Percentiles rank a stretch among this genome's conserved stretches.
Conservation (phyloP, 2,888 invertebrate species). For the Selenia dentaria region DNA sequence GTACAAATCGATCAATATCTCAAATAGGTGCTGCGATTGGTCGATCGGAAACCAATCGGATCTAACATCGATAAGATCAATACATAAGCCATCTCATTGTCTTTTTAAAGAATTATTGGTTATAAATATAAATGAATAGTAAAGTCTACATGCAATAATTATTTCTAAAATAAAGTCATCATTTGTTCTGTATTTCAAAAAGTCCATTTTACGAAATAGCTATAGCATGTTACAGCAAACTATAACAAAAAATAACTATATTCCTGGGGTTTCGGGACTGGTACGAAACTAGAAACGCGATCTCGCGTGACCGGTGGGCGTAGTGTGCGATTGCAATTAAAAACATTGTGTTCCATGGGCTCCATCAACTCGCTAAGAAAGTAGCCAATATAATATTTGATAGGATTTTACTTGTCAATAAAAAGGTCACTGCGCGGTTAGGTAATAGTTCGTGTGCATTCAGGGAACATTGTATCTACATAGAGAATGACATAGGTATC, state of each 20-base stretch:
- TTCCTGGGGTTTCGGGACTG: slow-evolving; percentile 19
- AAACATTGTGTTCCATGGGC: slow-evolving; percentile 49
- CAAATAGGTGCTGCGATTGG: slow-evolving; percentile 45
- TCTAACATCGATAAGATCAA: slow-evolving; percentile 43
- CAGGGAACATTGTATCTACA: too few species aligned
- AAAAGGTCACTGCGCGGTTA: too few species aligned
- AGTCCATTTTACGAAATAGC: too few species aligned
- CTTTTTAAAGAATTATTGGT: too few species aligned
- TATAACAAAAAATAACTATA: not conserved
- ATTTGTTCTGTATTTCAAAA: too few species aligned
- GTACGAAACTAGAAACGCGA: slow-evolving; percentile 65
- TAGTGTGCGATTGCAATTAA: slow-evolving; percentile 76
- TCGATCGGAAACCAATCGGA: slow-evolving; percentile 52
- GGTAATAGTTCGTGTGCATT: too few species aligned
- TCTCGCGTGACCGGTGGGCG: slow-evolving; percentile 79
- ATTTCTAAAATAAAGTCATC: too few species aligned
- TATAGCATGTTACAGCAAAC: too few species aligned
- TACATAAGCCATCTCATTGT: not conserved
- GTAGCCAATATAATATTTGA: not conserved
- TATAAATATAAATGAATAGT: too few species aligned
- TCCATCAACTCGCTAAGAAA: slow-evolving; percentile 17
- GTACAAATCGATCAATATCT: slow-evolving; percentile 52
- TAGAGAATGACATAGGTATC: too few species aligned
- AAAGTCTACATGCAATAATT: too few species aligned
- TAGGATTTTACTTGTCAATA: not conserved